Evolutionary conservation across 35 echinoderm and acorn worm species (phyloP), one percentile per base, ranked within the genome.

Genomic region (Heliocidaris tuberculata): DNA sequence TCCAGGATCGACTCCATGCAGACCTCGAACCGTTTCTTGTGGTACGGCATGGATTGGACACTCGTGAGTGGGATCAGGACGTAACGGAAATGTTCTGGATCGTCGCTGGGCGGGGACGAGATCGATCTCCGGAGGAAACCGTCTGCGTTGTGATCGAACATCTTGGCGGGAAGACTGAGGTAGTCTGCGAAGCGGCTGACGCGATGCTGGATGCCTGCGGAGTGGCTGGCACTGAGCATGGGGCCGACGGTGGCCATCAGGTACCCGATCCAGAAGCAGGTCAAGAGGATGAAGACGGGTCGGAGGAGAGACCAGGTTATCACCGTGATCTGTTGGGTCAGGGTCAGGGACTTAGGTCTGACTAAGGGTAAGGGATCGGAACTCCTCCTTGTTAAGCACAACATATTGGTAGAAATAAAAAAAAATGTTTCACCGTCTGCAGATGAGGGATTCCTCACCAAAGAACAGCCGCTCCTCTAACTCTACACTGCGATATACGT

Each of bases 1-100:
- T 90, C 94, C 27, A 99, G 91, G 56, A 99, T 96, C 13, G 97
- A 97, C n/a, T 94, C 93, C n/a, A 94, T 96, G 49, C 96, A 96
- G 5, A 93, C 96, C 31, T 96, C 94, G 92, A 99, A 99, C 19
- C 97, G 86, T 21, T 92, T 94, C 85, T 97, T 96, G 65, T 97
- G 85, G 86, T 99, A 94, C 5, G 94, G 96, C 85, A 95, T 96
- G 94, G 60, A 96, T 12, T 97, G 65, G 1, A 96, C 92, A 92
- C 97, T 99, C 13, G 98, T 99, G 15, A 97, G 88, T 52, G 78
- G 90, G 52, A 96, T 96, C 32, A 97, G 86, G 29, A 99, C 94
- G 85, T 97, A 97, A 50, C 97, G 90, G 35, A 54, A 85, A 35
- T 27, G 86, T 59, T 17, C 16, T 2, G 86, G 31, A 19, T 47